Conservation (phyloP, 2,888 invertebrate species). For the Augochlorella aurata region DNA sequence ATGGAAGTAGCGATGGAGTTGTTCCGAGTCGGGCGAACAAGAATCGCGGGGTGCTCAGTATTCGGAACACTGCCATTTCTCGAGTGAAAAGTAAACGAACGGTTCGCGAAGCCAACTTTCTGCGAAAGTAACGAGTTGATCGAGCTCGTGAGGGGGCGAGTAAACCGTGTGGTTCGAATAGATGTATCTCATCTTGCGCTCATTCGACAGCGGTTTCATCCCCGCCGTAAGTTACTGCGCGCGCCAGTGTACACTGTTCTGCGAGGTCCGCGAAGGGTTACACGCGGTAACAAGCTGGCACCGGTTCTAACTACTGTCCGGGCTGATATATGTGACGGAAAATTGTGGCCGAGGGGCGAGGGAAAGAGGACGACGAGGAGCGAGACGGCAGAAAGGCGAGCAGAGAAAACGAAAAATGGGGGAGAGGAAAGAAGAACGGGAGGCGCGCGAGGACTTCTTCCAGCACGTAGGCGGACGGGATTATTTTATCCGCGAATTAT, state of each 20-base stretch:
- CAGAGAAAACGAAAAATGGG: conserved; percentile 11
- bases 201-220: conserved; percentile 48
- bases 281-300: conserved; percentile 81
- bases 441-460: conserved; percentile 25
- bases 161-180: not conserved
- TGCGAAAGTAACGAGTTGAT: not conserved
- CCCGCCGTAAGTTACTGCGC: conserved; percentile 40
- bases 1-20: conserved; percentile 29
- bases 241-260: conserved; percentile 42
- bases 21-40: conserved; percentile 15
- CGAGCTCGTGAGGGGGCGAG: not conserved
- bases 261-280: conserved; percentile 59
- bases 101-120: not conserved
- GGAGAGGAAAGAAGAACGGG: conserved; percentile 8
- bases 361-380: conserved; percentile 47
- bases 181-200: conserved; percentile 31
- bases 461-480: conserved; percentile 13
- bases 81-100: not conserved
- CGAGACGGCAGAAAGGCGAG: conserved; percentile 11
- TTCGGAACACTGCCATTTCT: too few relatives aligned
- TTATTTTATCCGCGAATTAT: conserved; percentile 75
- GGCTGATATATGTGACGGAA: conserved; percentile 81
- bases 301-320: conserved; percentile 80
- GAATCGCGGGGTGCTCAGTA: too few relatives aligned
- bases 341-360: conserved; percentile 77